These are phyloP conservation scores for Heliconius nattereri DNA, from an alignment of 1,140 invertebrate species.

Conservation along the genomic window DNA sequence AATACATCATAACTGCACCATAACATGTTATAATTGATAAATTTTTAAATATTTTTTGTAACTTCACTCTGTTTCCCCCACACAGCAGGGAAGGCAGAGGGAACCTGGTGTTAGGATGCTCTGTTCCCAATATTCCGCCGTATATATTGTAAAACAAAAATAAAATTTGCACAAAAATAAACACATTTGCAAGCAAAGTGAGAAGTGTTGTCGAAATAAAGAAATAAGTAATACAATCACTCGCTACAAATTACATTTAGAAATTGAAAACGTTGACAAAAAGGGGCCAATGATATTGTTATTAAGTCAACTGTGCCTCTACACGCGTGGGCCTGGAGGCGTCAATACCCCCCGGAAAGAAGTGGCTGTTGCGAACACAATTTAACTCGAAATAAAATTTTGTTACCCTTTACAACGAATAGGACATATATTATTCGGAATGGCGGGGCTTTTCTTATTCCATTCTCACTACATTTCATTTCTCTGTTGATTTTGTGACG, in stretches of 20 bases:
- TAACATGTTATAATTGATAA: too few species aligned
- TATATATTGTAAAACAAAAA: not conserved
- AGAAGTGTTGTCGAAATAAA: constrained; percentile 30
- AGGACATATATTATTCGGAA: constrained; percentile 70
- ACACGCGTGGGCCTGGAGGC: constrained; percentile 40
- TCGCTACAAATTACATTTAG: constrained; percentile 42
- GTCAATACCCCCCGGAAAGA: constrained; percentile 63
- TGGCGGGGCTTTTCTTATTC: constrained; percentile 59
- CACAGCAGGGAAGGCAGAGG: not conserved
- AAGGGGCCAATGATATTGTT: constrained; percentile 52
- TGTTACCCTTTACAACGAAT: constrained; percentile 66
- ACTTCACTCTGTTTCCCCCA: too few species aligned
- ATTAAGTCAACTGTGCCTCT: constrained; percentile 45
- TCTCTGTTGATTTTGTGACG: constrained; percentile 10
- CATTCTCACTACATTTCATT: constrained; percentile 55
- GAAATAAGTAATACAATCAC: constrained; percentile 36
- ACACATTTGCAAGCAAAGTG: constrained; percentile 8
- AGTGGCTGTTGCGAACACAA: constrained; percentile 70
- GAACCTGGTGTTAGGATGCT: not conserved
- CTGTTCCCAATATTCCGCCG: not conserved
- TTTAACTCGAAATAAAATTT: constrained; percentile 79
- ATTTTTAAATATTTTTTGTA: too few species aligned
- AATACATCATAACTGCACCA: too few species aligned
- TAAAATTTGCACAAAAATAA: not conserved
- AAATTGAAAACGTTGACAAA: constrained; percentile 58